Base-by-base conservation (phyloP, 2,888 invertebrate genomes). In the Drosophila helvetica region DNA sequence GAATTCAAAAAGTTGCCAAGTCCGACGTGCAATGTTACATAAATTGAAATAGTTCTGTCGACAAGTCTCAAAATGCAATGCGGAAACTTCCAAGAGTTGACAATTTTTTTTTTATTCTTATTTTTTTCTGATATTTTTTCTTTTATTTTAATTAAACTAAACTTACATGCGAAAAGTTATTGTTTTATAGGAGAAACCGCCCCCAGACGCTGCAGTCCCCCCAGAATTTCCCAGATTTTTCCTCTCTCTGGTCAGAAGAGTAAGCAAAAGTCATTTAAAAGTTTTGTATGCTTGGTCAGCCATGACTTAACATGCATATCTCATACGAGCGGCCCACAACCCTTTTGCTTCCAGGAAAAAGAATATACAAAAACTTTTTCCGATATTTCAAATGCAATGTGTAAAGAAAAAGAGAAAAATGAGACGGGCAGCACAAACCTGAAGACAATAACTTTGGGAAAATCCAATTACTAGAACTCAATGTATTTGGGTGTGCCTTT, bases 201-300 rank as follows among this genome's bases (percentile, higher is more conserved):
- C 22, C 22, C 5, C 22, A 22, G 22, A 22, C 22, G 22, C n/a
- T n/a, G n/a, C n/a, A n/a, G n/a, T 22, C 5, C 22, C 19, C 22
- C 22, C 5, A 22, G 22, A 22, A 5, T 22, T 22, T 22, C 0
- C 22, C 22, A 22, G 12, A 12, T 12, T 33, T 33, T 15, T 0
- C 38, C 38, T 68, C 67, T 18, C 53, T 17, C 45, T 54, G 45
- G 54, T 58, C 70, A 46, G 50, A 69, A 74, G 59, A 87, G 80
- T 87, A 82, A 83, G 80, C 88, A 86, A 83, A 83, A 83, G 86
- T 88, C 83, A 87, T 87, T 85, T 80, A 60, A 87, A 84, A 84
- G 74, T 84, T 84, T 86, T 59, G 62, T 73, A 78, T 71, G 83
- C 83, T 73, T 82, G 83, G 83, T 85, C 88, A 87, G 83, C 62